These are phyloP conservation scores for Papilio gigon DNA, from an alignment of 2,888 invertebrate genomes.

Conservation along the genomic window DNA sequence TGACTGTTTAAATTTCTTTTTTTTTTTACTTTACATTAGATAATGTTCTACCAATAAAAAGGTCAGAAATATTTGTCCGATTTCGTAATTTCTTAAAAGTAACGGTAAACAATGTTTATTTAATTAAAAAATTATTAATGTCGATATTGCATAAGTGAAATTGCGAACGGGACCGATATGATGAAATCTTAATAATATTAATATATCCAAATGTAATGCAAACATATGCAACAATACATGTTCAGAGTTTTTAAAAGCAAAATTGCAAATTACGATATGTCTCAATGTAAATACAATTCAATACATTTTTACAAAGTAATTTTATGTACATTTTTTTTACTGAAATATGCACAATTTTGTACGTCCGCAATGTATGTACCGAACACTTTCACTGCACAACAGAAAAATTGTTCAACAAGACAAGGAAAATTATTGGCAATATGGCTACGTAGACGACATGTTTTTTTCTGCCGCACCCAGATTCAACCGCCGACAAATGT, in stretches of 20 bases:
- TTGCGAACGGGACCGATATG: not conserved
- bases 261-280: slow-evolving; percentile 1
- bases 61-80: too few species aligned
- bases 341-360: not conserved
- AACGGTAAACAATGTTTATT: not conserved
- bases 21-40: too few species aligned
- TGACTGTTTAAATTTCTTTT: too few species aligned
- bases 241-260: not conserved
- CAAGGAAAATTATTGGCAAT: too few species aligned
- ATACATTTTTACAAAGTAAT: not conserved
- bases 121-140: too few species aligned
- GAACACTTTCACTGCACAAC: not conserved
- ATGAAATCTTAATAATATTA: not conserved
- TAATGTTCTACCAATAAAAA: too few species aligned
- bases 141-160: not conserved
- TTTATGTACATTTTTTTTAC: not conserved
- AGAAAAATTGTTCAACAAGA: too few species aligned
- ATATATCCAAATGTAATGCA: not conserved
- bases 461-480: too few species aligned
- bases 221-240: not conserved
- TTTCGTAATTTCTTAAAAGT: not conserved
- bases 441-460: too few species aligned
- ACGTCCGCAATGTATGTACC: not conserved
- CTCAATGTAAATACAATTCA: not conserved
- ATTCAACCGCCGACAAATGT: too few species aligned